These are phyloP conservation scores for Trachymyrmex cornetzi DNA, from an alignment of 1,140 invertebrate species.

Conservation along the genomic window DNA sequence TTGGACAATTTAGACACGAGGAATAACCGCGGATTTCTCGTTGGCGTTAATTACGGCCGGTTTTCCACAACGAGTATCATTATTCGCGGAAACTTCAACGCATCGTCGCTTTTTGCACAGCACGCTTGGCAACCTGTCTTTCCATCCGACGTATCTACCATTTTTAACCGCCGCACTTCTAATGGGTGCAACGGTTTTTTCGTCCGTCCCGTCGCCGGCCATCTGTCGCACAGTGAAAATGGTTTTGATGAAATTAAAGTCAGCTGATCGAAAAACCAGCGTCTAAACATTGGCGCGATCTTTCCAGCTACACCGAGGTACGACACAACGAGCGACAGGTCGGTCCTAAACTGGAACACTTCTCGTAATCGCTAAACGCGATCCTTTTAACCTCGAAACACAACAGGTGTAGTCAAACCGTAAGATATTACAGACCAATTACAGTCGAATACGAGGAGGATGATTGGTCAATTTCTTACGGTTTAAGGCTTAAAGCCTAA, in stretches of 20 bases:
- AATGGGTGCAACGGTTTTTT: constrained; percentile 87
- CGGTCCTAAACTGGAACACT: background rate
- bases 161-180: constrained; percentile 84
- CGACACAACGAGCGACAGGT: background rate
- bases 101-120: constrained; percentile 59
- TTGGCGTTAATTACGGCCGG: constrained; percentile 6
- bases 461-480: too few species aligned
- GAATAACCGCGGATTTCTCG: background rate
- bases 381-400: background rate
- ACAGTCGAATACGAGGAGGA: too few species aligned
- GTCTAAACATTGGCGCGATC: constrained; percentile 42
- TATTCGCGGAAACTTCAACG: constrained; percentile 54
- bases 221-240: constrained; percentile 84
- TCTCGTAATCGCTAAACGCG: constrained; percentile 1
- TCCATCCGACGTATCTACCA: constrained; percentile 76
- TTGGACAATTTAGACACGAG: background rate
- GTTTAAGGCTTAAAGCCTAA: too few species aligned
- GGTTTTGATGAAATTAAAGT: constrained; percentile 86
- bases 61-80: constrained; percentile 19
- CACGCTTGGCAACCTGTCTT: constrained; percentile 83
- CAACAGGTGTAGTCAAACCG: too few species aligned
- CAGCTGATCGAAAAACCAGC: constrained; percentile 82
- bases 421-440: too few species aligned
- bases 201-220: constrained; percentile 80
- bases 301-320: background rate